Base-by-base conservation (phyloP, 2,113 vertebrate species). In the Cyprinodon variegatus region DNA sequence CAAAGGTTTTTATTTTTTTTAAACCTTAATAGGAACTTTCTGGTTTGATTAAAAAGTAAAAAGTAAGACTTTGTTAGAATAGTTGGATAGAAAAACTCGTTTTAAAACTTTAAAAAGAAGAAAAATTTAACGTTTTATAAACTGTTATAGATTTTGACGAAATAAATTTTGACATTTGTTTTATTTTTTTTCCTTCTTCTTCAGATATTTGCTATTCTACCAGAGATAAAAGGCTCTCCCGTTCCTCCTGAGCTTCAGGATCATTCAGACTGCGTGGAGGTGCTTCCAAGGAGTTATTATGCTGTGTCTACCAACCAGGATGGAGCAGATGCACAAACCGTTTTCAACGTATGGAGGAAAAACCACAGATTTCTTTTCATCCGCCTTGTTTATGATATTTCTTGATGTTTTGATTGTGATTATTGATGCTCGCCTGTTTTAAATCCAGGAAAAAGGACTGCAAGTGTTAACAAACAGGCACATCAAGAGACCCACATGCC, bases 381-480 rank as follows among this genome's bases (percentile, higher is more conserved):
- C 6, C 11, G 10, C 17, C 11, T 41, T 1, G 39, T 65, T 41
- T 65, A 29, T 39, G 8, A 6, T 17, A 39, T 4, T 11, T 17
- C 37, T 11, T 36, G 59, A 12, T 65, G 39, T 65, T 41, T 15
- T 43, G 13, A 38, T 10, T 12, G 17, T 43, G 36, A 11, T 61
- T 29, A 36, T 7, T 50, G 15, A 36, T 63, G 7, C 29, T 46
- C 3, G 43, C 8, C 70, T 15, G 70, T 61, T 2, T 74, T 74
- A 89, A 77, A 36, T 92, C 68, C 78, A 97, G 96, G 70, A 22
- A 17, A 74, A 94, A 62, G 96, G 96, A 63, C 76, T 97, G 82
- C 96, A 96, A 81, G 83, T 92, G 77, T 83, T 69, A 22, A 92
- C 93, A 62, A 93, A 94, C 78, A 8, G 93, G 72, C 0, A 62